Evolutionary conservation across 2,888 invertebrate genomes (phyloP), one percentile per base, ranked within the genome.

Genomic region (Eledona agricola): DNA sequence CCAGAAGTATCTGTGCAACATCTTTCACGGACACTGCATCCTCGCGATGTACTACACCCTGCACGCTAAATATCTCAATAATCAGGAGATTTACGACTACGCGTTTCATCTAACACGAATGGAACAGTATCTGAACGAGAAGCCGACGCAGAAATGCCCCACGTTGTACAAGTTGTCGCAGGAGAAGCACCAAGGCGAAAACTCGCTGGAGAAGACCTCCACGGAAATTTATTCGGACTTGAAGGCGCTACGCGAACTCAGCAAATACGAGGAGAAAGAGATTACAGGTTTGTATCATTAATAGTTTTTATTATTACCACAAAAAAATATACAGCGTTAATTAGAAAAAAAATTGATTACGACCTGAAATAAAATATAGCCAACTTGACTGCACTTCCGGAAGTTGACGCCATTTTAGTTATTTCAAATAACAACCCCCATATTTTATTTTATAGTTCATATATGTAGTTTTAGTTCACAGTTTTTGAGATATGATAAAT

Each of bases 1-100:
- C 1, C 89, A 94, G 63, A 90, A 94, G 64, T 97, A 94, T 76
- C 81, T 96, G 58, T 96, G 94, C 74, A 87, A 88, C 60, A 87
- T 90, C 4, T 81, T 85, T 37, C 91, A 93, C 64, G 96, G 96
- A 0, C 96, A 96, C 74, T 89, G 89, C 4, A 90, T 91, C 74
- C 80, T 94, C 23, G 89, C 91, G 10, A 89, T 94, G 86, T 86
- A 88, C 69, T 89, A 92, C 79, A 83, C 88, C 35, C 77, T 89
- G 32, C 83, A 87, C 11, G 87, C 88, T 0, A 79, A 82, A 37
- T 82, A 85, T 15, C 72, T 90, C 23, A 86, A 83, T 52, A 85
- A 88, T 1, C 82, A 88, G 54, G 89, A 88, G 67, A 89, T 90
- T 2, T 87, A 89, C 62, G 84, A 87, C 62, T 86, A 87, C 57